Evolutionary conservation across 2,113 vertebrate genomes (phyloP).

Genomic region (Sprattus sprattus): DNA sequence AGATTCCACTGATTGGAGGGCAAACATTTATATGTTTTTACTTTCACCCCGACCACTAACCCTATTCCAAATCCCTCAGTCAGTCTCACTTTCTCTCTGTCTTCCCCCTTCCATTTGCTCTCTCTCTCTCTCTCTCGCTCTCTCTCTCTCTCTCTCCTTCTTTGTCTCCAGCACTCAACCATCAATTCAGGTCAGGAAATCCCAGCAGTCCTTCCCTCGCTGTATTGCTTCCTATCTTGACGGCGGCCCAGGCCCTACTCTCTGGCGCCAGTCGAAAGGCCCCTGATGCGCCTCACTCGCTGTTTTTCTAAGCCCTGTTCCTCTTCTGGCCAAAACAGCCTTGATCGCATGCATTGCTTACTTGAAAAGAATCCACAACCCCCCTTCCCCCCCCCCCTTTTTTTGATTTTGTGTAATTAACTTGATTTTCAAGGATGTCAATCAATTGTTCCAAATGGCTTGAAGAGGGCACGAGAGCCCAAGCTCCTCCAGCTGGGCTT

Average conservation of each 20-base stretch:
- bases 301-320: constrained; percentile 14
- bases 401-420: constrained; percentile 60
- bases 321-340: constrained; percentile 27
- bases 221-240: constrained; percentile 74
- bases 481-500: constrained; percentile 48
- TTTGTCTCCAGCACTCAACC: constrained; percentile 56
- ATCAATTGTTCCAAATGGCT: constrained; percentile 52
- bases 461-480: constrained; percentile 41
- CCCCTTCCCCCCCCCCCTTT: constrained; percentile 29
- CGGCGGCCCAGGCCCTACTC: constrained; percentile 38
- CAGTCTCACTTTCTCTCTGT: neutral
- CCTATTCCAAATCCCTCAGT: neutral
- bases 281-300: constrained; percentile 21
- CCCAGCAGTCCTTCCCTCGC: constrained; percentile 67
- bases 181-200: constrained; percentile 72
- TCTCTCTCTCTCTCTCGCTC: neutral
- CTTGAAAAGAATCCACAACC: neutral
- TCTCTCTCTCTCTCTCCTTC: constrained; percentile 29
- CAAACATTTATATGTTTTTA: neutral
- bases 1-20: no score
- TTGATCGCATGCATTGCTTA: constrained; percentile 30
- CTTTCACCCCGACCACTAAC: neutral
- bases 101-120: neutral
- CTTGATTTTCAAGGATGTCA: constrained; percentile 62
- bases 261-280: constrained; percentile 12